Base-by-base conservation (phyloP, 2,113 vertebrate species). In the Morphnarchus princeps region DNA sequence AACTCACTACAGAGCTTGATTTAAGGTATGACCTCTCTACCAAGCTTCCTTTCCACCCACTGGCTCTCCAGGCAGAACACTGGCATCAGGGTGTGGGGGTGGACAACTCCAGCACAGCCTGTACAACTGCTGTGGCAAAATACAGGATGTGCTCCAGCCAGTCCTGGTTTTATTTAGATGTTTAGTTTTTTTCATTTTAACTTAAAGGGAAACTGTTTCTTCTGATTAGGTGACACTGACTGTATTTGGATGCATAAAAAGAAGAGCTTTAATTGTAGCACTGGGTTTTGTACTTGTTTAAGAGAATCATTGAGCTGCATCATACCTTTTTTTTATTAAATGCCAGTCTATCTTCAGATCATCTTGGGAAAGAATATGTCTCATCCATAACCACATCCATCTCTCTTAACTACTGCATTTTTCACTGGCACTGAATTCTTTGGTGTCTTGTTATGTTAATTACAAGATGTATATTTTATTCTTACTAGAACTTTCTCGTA, bases 31-130 rank as follows among this genome's bases (percentile, higher is more conserved):
- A n/a, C 4, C 38, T 59, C 6, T 57, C 25, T 87, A 22, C n/a
- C 18, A 24, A 20, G 10, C 1, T 79, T 79, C 17, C 4, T 87
- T 52, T 67, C 32, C 15, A 67, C 16, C 14, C 4, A 3, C 21
- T 34, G 42, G 13, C 9, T 65, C 13, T 21, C 9, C 26, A 42
- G 19, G 29, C 22, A 66, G 34, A 11, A 21, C 5, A 4, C 6
- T 8, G 8, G 32, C 15, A 43, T 11, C 24, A 36, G 36, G 9
- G 6, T 24, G 26, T 21, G 0, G 0, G 32, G 25, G 5, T 10
- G 40, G 19, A 32, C 16, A 66, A 49, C 15, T 29, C 25, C n/a
- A 87, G 16, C 11, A 14, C 31, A 71, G 9, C 12, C 47, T 54
- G 4, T 17, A 49, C 19, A 29, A 13, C 16, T 2, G 1, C 8